phyloP scores from a whole-genome alignment of 1,140 invertebrate genomes.

The Hesperophylax magnus region DNA sequence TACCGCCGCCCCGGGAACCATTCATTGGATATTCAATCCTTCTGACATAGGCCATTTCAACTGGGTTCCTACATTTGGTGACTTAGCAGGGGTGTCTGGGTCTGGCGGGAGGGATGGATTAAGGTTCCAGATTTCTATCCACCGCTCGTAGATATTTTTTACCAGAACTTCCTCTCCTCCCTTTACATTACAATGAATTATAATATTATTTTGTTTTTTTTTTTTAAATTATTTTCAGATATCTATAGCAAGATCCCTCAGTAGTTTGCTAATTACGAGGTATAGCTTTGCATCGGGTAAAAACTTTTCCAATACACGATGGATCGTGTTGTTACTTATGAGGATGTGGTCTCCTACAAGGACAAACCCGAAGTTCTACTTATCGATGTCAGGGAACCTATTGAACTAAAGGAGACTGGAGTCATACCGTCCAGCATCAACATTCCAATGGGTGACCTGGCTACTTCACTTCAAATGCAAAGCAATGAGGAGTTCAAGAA shows the following conservation, averaged over 20 bases:
- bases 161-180: no score
- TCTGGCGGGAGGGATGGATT: no score
- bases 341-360: constrained; percentile 63
- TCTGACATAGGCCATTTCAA: no score
- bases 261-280: background rate
- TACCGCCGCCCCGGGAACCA: no score
- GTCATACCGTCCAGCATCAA: constrained; percentile 79
- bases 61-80: no score
- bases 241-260: background rate
- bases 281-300: background rate
- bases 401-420: constrained; percentile 76
- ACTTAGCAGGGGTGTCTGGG: no score
- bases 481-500: constrained; percentile 68
- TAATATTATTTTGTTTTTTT: background rate
- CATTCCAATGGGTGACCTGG: constrained; percentile 73
- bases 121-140: no score
- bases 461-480: constrained; percentile 64
- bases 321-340: constrained; percentile 60
- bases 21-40: no score
- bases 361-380: constrained; percentile 67
- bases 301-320: constrained; percentile 17
- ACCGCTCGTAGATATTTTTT: no score
- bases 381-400: constrained; percentile 78
- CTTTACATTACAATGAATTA: no score
- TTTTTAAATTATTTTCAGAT: constrained; percentile 6